Conservation (phyloP, 2,888 invertebrate genomes). For the Trichopoda pennipes region DNA sequence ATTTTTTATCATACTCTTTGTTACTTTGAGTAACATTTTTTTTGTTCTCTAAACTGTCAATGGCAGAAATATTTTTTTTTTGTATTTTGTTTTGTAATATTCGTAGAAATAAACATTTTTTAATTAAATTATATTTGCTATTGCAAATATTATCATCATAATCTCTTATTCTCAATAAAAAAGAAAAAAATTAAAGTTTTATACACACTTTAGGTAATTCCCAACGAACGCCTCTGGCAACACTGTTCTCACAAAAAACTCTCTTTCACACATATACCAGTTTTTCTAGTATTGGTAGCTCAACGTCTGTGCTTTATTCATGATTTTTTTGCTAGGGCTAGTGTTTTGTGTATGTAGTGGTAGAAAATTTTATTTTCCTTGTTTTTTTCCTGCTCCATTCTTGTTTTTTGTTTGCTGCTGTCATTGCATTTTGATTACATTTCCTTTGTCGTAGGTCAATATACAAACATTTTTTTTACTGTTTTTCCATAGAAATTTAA, state of each 20-base stretch:
- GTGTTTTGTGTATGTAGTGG: constrained; percentile 44
- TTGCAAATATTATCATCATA: too few relatives aligned
- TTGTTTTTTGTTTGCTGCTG: constrained; percentile 47
- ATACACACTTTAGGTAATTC: background rate
- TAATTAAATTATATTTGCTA: too few relatives aligned
- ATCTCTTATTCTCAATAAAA: too few relatives aligned
- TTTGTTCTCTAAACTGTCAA: too few relatives aligned
- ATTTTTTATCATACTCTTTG: too few relatives aligned
- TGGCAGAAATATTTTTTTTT: too few relatives aligned
- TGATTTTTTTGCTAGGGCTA: constrained; percentile 18
- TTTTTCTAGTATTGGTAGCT: constrained; percentile 39
- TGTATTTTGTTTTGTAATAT: too few relatives aligned
- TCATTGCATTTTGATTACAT: constrained; percentile 77
- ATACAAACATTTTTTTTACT: constrained; percentile 61
- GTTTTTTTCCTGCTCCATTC: constrained; percentile 15
- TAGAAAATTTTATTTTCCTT: constrained; percentile 54
- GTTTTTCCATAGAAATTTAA: constrained; percentile 37
- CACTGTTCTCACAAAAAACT: constrained; percentile 3
- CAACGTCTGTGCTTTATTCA: constrained; percentile 31
- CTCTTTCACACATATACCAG: constrained; percentile 12
- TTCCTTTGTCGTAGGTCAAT: constrained; percentile 81
- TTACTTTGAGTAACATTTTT: too few relatives aligned
- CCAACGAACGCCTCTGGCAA: background rate
- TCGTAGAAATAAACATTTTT: too few relatives aligned
- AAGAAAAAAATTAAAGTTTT: too few relatives aligned